Evolutionary conservation across 2,113 vertebrate species (phyloP).

Genomic region (Oryzias celebensis): DNA sequence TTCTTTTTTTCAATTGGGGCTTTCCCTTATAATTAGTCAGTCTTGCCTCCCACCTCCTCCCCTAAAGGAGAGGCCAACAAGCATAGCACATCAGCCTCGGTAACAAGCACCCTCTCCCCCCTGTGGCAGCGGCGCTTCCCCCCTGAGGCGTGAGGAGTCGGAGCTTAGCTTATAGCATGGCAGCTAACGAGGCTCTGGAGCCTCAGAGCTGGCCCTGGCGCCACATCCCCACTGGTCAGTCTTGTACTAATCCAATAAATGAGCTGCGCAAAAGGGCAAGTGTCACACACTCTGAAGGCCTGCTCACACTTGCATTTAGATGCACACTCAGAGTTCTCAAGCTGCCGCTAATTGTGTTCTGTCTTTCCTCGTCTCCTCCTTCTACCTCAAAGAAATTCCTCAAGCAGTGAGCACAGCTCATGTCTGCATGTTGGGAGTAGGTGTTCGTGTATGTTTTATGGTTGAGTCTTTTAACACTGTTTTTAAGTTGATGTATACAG

Average conservation of each 20-base stretch:
- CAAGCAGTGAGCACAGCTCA: conserved; percentile 41
- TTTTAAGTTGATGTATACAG: no score
- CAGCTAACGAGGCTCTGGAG: conserved; percentile 57
- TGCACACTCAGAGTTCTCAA: conserved; percentile 43
- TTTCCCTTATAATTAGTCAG: conserved; percentile 67
- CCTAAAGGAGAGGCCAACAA: conserved; percentile 45
- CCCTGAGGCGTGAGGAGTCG: conserved; percentile 40
- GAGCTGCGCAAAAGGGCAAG: conserved; percentile 65
- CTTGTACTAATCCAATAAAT: conserved; percentile 76
- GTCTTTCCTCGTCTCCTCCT: conserved; percentile 50
- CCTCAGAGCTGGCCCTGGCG: conserved; percentile 61
- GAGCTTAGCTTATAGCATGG: conserved; percentile 62
- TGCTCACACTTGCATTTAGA: conserved; percentile 22
- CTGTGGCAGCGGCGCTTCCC: conserved; percentile 20
- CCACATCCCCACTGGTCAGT: conserved; percentile 70
- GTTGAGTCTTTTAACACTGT: not conserved
- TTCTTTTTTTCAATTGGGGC: conserved; percentile 64
- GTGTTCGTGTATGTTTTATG: not conserved
- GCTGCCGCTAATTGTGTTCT: conserved; percentile 64
- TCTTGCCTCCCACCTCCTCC: conserved; percentile 28
- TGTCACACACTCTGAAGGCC: conserved; percentile 49
- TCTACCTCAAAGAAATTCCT: conserved; percentile 54
- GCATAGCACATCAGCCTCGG: conserved; percentile 51
- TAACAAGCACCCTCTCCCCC: conserved; percentile 64
- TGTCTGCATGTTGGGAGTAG: conserved; percentile 2